Conservation (phyloP, 1,140 invertebrate species). For the Archivesica marissinica region DNA sequence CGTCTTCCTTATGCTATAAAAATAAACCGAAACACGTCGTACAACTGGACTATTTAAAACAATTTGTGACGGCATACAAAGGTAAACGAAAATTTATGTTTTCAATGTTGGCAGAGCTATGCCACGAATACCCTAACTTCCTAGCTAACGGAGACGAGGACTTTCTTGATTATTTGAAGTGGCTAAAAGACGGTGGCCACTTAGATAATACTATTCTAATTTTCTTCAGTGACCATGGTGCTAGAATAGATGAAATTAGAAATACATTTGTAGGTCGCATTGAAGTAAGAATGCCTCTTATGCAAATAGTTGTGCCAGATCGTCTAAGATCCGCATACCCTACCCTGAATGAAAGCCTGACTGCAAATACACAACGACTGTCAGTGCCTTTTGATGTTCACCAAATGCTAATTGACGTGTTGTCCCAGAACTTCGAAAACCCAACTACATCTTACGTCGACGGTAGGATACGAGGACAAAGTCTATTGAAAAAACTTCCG, state of each 20-base stretch:
- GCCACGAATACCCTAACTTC: constrained; percentile 68
- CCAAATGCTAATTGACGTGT: constrained; percentile 81
- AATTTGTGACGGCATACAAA: constrained; percentile 64
- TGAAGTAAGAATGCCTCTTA: constrained; percentile 94
- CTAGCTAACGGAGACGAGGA: constrained; percentile 65
- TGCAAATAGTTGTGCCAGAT: constrained; percentile 92
- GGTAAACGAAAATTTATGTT: constrained; percentile 64
- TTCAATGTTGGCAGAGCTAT: constrained; percentile 60
- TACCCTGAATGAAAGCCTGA: constrained; percentile 88
- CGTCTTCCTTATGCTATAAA: constrained; percentile 66
- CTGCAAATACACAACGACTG: constrained; percentile 86
- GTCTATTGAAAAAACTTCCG: constrained; percentile 83
- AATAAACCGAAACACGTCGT: constrained; percentile 64
- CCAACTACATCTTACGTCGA: constrained; percentile 74
- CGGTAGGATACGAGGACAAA: constrained; percentile 78
- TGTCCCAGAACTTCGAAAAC: constrained; percentile 73
- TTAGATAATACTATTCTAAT: constrained; percentile 88
- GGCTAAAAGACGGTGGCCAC: constrained; percentile 75
- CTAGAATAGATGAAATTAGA: constrained; percentile 92
- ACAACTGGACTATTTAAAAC: constrained; percentile 66
- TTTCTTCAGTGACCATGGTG: constrained; percentile 96
- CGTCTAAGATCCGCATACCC: constrained; percentile 88
- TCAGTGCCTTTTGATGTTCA: constrained; percentile 85
- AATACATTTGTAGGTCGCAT: constrained; percentile 91
- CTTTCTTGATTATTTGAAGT: constrained; percentile 77